Base-by-base conservation (phyloP, 2,797 vertebrate species). In the Manis crassicaudata region DNA sequence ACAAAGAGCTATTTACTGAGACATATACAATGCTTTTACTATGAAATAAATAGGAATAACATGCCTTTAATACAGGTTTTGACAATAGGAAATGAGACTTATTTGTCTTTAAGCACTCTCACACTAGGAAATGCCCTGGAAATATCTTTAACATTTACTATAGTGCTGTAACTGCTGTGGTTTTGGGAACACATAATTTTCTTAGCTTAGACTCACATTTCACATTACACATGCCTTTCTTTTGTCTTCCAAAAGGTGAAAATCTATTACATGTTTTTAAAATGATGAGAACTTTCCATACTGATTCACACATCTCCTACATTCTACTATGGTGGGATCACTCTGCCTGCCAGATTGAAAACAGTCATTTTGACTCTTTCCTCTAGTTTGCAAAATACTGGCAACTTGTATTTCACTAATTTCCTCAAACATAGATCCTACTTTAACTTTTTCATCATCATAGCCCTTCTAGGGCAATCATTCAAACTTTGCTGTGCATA, bases 41-140 rank as follows among this genome's bases (percentile, higher is more conserved):
- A 50, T 76, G 79, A 97, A 98, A 94, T 86, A 96, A 97, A 90
- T 80, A 97, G 96, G 73, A 92, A 23, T 90, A 96, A 60, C 27
- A 84, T 58, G 77, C 68, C 11, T 98, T 97, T 84, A 96, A 94
- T 93, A 95, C 60, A 87, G 90, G 73, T 92, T 97, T 97, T 97
- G 89, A 97, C 32, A 97, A 88, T 73, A 97, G 90, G 81, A 98
- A 97, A 90, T 52, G 73, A 97, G 90, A 96, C 68, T 80, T 96
- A 88, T 67, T 94, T 93, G 58, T 81, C 93, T 92, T 37, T 52
- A 4, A 92, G 84, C 40, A 81, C 73, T 76, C 23, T 88, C 85
- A 72, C 37, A 82, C 7, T 62, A 58, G 58, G 84, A 76, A 90
- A 58, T 90, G 58, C 20, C 89, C 58, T 81, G 72, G 73, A 54